Base-by-base conservation (phyloP, 2,888 invertebrate genomes). In the Sympetrum striolatum region DNA sequence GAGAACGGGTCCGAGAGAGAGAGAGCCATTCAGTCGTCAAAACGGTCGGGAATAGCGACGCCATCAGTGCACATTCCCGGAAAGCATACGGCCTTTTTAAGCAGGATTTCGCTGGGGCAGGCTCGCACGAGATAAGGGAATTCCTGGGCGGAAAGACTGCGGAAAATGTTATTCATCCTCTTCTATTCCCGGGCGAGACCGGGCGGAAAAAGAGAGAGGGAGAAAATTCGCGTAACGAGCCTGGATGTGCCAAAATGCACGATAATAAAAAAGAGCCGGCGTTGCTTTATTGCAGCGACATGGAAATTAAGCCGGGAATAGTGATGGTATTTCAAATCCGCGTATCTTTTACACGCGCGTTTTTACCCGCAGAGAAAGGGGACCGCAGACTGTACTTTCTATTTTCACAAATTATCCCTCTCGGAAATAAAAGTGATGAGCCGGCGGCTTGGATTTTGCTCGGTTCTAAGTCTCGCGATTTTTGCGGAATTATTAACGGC, bases 221-320 rank as follows among this genome's bases (percentile, higher is more conserved):
- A 39, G 39, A 39, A 39, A 39, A 39, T 6, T 44, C 44, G 53
- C 3, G 53, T 53, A 53, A 53, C 53, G 53, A 53, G 15, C 18
- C 64, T 64, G 22, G 64, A n/a, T 64, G 64, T 3, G 22, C 25
- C 64, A n/a, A 64, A 25, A 22, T 22, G 25, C 48, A 44, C 44
- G 58, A 37, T 60, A n/a, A 60, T 53, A 81, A 86, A 86, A 15
- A 37, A 37, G 10, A 22, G 8, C 35, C 31, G 35, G 35, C n/a
- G 64, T 86, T 64, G n/a, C 60, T 86, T 37, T 37, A 86, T 86
- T 39, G 60, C 86, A 37, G 64, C 86, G 86, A 58, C 60, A 37
- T 60, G 35, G 60, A 60, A 60, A 86, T 60, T 60, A 86, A 86
- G 60, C 60, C 60, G 15, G 14, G 58, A 14, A 86, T 60, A 37